These are phyloP conservation scores for Sarcophaga rosellei DNA, from an alignment of 2,888 invertebrate species.

Conservation along the genomic window DNA sequence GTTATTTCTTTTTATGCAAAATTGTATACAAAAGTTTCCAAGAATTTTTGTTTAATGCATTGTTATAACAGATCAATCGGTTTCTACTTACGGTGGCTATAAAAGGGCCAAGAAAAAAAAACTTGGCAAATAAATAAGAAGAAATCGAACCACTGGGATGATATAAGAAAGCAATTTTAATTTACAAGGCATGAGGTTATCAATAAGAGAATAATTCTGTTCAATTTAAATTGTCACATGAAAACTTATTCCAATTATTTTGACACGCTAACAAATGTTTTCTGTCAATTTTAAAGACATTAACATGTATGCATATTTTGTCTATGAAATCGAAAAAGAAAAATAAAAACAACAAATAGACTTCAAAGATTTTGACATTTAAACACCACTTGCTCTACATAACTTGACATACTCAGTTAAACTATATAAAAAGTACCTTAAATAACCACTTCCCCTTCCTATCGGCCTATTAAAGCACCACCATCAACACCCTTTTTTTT, in stretches of 20 bases:
- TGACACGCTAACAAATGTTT: constrained; percentile 64
- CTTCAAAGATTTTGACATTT: constrained; percentile 30
- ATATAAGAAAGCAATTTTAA: not conserved
- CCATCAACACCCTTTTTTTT: not conserved
- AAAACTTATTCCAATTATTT: constrained; percentile 56
- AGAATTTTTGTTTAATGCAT: constrained; percentile 53
- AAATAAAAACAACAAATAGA: not conserved
- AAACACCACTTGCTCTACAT: constrained; percentile 55
- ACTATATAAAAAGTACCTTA: not conserved
- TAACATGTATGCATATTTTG: constrained; percentile 41
- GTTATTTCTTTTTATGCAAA: constrained; percentile 54
- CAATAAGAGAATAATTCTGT: not conserved
- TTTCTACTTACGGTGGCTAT: not conserved
- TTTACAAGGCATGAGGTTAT: constrained; percentile 20
- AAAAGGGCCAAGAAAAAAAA: not conserved
- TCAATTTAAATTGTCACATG: constrained; percentile 58
- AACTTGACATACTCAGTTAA: not conserved
- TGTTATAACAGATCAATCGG: constrained; percentile 14
- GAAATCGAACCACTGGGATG: too few relatives aligned
- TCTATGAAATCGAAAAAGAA: not conserved
- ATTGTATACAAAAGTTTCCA: constrained; percentile 58
- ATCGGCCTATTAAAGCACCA: not conserved
- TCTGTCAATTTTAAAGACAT: constrained; percentile 55
- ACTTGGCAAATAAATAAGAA: not conserved
- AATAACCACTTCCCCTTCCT: not conserved